Conservation (phyloP, 37 sponge, comb jelly and placozoan genomes). For the Corticium candelabrum region DNA sequence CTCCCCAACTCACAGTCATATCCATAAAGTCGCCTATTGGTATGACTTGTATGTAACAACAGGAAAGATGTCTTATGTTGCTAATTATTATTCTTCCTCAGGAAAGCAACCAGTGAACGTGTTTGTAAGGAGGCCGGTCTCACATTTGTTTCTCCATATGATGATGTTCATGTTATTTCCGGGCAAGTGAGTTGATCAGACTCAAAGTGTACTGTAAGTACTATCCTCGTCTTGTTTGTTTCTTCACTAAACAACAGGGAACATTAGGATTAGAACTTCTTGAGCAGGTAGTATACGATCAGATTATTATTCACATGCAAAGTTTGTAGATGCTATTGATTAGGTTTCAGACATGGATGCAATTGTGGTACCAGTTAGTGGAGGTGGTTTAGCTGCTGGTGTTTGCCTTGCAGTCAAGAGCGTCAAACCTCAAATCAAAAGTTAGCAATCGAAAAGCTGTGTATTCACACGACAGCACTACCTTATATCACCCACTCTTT, state of each 20-base stretch:
- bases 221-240: background rate
- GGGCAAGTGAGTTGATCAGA: background rate
- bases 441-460: too few species aligned
- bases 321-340: background rate
- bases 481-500: background rate
- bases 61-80: too few species aligned
- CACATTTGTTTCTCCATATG: background rate
- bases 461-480: background rate
- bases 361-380: background rate
- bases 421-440: background rate
- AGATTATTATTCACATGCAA: too few species aligned
- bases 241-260: too few species aligned
- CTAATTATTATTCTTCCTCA: background rate
- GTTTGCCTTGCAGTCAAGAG: background rate
- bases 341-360: slow-evolving; percentile 6
- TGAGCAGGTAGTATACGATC: background rate
- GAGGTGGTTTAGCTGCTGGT: background rate
- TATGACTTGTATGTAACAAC: too few species aligned
- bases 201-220: too few species aligned
- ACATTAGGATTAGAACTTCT: background rate
- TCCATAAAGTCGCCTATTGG: too few species aligned
- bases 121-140: background rate
- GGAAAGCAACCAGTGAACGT: slow-evolving; percentile 1
- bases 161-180: background rate
- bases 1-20: too few species aligned